Conservation (phyloP, 64 coral and sea anemone genomes). For the Stylophora pistillata region DNA sequence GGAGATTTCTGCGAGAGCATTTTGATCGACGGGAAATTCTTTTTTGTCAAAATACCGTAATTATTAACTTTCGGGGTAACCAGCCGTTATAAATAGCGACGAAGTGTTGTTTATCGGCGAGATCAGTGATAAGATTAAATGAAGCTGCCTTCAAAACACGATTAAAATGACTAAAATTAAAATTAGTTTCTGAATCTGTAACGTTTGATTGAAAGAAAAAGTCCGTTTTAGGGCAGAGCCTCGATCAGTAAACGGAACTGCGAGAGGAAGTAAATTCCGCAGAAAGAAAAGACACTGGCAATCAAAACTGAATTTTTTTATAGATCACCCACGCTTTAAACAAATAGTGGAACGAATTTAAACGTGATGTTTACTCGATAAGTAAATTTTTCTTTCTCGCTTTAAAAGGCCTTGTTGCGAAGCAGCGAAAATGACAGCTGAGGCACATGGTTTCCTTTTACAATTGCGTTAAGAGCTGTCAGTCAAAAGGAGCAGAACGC, state of each 20-base stretch:
- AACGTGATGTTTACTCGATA: background rate
- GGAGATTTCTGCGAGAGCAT: background rate
- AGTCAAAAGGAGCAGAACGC: constrained; percentile 50
- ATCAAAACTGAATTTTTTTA: background rate
- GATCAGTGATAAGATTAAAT: background rate
- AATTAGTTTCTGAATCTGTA: background rate
- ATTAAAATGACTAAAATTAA: background rate
- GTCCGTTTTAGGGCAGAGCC: background rate
- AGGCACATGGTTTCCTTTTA: constrained; percentile 61
- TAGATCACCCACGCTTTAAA: constrained; percentile 10
- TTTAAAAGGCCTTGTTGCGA: background rate
- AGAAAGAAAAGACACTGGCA: background rate
- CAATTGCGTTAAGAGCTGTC: constrained; percentile 18
- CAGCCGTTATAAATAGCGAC: background rate
- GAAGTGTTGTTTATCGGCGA: background rate
- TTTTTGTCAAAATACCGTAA: background rate
- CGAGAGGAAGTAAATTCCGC: background rate
- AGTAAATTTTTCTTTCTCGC: background rate
- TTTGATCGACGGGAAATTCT: background rate
- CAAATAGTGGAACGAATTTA: background rate
- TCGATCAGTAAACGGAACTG: background rate
- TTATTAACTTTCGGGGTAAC: background rate
- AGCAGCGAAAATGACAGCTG: constrained; percentile 25
- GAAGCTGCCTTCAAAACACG: background rate
- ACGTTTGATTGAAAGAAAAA: no score